These are phyloP conservation scores for Leuctra nigra DNA, from an alignment of 2,888 invertebrate genomes.

Conservation along the genomic window DNA sequence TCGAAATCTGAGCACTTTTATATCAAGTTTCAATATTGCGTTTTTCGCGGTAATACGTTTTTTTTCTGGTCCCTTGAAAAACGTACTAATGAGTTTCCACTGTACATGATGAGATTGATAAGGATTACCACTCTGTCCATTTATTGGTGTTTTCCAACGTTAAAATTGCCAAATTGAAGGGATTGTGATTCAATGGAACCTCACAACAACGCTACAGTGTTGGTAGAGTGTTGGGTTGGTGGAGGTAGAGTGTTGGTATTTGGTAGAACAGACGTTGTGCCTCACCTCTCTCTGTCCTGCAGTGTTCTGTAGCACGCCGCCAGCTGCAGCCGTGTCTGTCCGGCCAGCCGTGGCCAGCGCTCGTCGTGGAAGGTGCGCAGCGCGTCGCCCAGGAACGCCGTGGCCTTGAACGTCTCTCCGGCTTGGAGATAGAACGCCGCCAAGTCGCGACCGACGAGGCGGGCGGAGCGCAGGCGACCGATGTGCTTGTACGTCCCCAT, in stretches of 20 bases:
- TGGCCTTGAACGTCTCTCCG: conserved; percentile 81
- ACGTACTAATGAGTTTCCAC: too few species aligned
- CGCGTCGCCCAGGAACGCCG: conserved; percentile 81
- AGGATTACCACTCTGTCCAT: too few species aligned
- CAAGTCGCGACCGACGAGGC: conserved; percentile 80
- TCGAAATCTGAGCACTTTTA: too few species aligned
- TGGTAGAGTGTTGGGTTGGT: too few species aligned
- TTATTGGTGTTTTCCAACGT: background rate
- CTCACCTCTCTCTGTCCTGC: conserved; percentile 62
- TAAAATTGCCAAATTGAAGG: too few species aligned
- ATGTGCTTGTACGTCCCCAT: conserved; percentile 94
- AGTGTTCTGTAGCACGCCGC: conserved; percentile 79
- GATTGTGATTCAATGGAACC: too few species aligned
- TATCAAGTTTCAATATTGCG: too few species aligned
- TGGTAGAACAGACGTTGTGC: too few species aligned
- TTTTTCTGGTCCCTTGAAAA: too few species aligned
- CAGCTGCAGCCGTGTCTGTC: conserved; percentile 74
- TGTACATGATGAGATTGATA: too few species aligned
- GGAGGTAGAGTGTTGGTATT: too few species aligned
- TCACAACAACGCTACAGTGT: background rate
- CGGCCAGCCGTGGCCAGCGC: conserved; percentile 77
- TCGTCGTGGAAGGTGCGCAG: conserved; percentile 81
- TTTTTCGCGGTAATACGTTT: too few species aligned
- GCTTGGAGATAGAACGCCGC: conserved; percentile 85
- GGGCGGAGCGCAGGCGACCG: conserved; percentile 71